Percentiles rank a stretch among this genome's conserved stretches.
phyloP scores from a whole-genome alignment of 2,888 invertebrate species.

The Helobdella robusta region DNA sequence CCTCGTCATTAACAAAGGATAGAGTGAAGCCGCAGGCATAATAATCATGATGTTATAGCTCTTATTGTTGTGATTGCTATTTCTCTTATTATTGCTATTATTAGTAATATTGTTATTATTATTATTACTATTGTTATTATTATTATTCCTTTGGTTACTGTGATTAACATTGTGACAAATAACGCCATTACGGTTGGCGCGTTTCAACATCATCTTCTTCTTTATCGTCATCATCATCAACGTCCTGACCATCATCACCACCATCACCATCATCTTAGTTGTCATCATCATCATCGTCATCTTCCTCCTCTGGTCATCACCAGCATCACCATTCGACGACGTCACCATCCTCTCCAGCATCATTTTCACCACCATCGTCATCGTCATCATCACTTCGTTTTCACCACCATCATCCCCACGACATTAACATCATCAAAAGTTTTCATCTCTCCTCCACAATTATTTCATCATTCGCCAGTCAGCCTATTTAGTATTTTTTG shows the following conservation, averaged over 20 bases:
- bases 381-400: not conserved
- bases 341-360: not conserved
- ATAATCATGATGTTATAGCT: too few relatives aligned
- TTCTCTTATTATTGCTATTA: constrained; percentile 9
- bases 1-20: not conserved
- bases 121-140: not conserved
- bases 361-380: not conserved
- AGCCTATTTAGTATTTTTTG: too few relatives aligned
- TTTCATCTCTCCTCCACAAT: too few relatives aligned
- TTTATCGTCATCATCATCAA: not conserved
- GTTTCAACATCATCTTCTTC: not conserved
- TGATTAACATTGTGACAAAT: too few relatives aligned
- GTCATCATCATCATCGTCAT: constrained; percentile 18
- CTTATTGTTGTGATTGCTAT: constrained; percentile 8
- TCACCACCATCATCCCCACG: not conserved
- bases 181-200: not conserved
- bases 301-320: not conserved
- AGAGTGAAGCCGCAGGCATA: too few relatives aligned
- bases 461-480: too few relatives aligned
- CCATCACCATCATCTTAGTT: constrained; percentile 12
- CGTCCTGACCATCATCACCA: constrained; percentile 1
- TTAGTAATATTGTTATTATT: not conserved
- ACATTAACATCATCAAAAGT: too few relatives aligned
- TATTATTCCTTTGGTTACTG: too few relatives aligned
- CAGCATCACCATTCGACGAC: not conserved